Evolutionary conservation across 2,113 vertebrate genomes (phyloP), one percentile per base, ranked within the genome.

Genomic region (Callipepla squamata): DNA sequence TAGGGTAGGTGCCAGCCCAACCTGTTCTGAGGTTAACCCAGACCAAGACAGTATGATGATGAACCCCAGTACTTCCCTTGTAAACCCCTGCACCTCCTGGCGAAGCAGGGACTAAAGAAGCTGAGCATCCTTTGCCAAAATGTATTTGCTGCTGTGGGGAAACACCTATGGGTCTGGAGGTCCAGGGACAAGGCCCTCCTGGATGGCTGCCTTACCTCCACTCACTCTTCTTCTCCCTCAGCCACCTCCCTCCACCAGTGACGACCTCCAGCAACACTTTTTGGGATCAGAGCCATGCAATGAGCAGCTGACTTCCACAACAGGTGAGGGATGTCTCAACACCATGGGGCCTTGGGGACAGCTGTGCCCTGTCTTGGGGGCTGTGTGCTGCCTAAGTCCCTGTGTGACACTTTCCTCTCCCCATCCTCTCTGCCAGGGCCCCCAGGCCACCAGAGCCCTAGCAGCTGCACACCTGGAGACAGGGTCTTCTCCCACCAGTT

Each of bases 401-500:
- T 16, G n/a, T 0, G 0, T 80, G 30, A 90, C 69, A 3, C 2
- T 66, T n/a, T 25, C 50, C 51, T 91, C 36, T 47, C 8, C 13
- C 76, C 18, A 73, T 89, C n/a, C 23, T 69, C 58, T 82, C 57
- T 84, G 57, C 87, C 92, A 98, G 98, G 97, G 67, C 87, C 93
- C 58, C 92, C 89, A 30, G 92, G 83, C 62, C 97, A 97, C 65
- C 97, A 96, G 73, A 96, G 97, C 51, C 94, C 97, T 58, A 90
- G 97, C 66, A 96, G 96, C 94, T 98, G 97, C 76, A 97, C 93
- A 18, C 44, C 98, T 2, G 96, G 97, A 30, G 98, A 99, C 79
- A 98, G 97, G 73, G 96, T 95, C 68, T 98, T 98, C 95, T 97
- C 98, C 23, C 98, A 98, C 51, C 98, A 98, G 96, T 98, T 98